Percentiles rank a stretch among this genome's conserved stretches.
Evolutionary conservation across 2,888 invertebrate genomes (phyloP).

Genomic region (Agriopis aurantiaria): DNA sequence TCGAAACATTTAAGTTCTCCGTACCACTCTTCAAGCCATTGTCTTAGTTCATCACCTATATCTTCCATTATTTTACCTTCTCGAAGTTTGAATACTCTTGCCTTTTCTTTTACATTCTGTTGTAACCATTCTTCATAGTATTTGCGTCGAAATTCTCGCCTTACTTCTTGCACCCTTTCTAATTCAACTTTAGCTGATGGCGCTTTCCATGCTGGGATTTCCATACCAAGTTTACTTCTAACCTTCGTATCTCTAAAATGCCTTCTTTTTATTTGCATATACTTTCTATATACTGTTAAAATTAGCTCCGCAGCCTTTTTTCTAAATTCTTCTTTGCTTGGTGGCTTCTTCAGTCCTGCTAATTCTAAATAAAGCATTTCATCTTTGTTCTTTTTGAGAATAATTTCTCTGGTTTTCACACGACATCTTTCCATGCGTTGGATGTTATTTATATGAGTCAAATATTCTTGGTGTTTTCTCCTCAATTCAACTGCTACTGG

Average conservation of each 20-base stretch:
- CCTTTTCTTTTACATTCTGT: conserved; percentile 79
- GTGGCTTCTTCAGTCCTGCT: conserved; percentile 71
- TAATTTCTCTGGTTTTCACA: conserved; percentile 50
- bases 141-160: conserved; percentile 77
- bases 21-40: conserved; percentile 91
- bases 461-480: conserved; percentile 62
- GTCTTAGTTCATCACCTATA: conserved; percentile 91
- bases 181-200: conserved; percentile 77
- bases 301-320: conserved; percentile 65
- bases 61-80: conserved; percentile 89
- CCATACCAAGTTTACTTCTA: conserved; percentile 85
- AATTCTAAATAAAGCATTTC: conserved; percentile 71
- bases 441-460: conserved; percentile 64
- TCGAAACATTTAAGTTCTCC: conserved; percentile 87
- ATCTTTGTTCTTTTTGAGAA: conserved; percentile 68
- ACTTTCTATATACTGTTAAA: conserved; percentile 73
- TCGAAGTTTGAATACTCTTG: conserved; percentile 78
- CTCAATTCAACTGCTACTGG: conserved; percentile 65
- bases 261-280: conserved; percentile 71
- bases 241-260: conserved; percentile 71
- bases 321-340: conserved; percentile 56
- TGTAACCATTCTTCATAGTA: conserved; percentile 77
- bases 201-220: conserved; percentile 80
- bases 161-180: conserved; percentile 75
- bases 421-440: conserved; percentile 79